These are phyloP conservation scores for Alces alces DNA, from an alignment of 2,113 vertebrate genomes.

Conservation along the genomic window DNA sequence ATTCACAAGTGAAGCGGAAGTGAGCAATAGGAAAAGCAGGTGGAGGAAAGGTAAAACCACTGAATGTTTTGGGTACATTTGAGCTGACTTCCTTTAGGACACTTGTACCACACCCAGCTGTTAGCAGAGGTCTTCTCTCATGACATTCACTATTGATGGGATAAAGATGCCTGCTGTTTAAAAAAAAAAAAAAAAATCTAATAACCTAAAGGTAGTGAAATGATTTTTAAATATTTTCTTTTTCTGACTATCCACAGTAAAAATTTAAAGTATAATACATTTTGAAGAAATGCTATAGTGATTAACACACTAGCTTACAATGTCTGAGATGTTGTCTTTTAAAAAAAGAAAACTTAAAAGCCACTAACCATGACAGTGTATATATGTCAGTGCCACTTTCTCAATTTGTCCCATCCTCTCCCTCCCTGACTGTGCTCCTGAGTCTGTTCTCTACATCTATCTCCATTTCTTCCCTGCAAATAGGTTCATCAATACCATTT, in stretches of 20 bases:
- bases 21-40: not conserved
- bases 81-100: not conserved
- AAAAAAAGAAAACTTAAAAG: not conserved
- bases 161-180: not conserved
- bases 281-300: not conserved
- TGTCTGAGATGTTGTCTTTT: not conserved
- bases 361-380: not conserved
- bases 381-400: not conserved
- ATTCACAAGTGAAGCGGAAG: not conserved
- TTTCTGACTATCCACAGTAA: not conserved
- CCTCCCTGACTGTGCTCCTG: not conserved
- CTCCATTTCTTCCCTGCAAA: not conserved
- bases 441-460: not conserved
- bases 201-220: not conserved
- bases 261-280: not conserved
- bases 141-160: not conserved
- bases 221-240: not conserved
- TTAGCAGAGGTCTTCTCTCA: not conserved
- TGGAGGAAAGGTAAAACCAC: not conserved
- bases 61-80: not conserved
- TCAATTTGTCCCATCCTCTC: not conserved
- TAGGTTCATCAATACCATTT: not conserved
- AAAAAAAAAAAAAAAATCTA: not conserved
- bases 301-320: not conserved
- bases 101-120: not conserved